Conservation (phyloP, 2,113 vertebrate species). For the Hippocampus barbouri region DNA sequence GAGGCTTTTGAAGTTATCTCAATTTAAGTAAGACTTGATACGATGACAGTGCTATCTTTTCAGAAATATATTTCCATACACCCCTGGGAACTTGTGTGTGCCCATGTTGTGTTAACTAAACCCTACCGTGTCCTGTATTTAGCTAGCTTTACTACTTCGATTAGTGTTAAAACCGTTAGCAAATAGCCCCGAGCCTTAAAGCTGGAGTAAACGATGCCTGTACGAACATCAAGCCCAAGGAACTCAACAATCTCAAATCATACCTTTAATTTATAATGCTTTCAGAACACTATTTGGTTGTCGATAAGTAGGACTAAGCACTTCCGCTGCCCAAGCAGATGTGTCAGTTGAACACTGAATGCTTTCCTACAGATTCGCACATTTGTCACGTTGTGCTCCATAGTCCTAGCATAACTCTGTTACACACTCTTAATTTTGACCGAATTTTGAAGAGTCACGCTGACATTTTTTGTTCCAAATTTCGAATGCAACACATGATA, state of each 20-base stretch:
- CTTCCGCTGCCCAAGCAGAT: neutral
- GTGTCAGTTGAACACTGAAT: neutral
- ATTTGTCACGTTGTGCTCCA: neutral
- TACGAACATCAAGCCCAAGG: neutral
- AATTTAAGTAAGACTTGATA: neutral
- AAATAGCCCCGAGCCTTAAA: neutral
- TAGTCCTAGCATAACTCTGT: neutral
- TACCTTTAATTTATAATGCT: neutral
- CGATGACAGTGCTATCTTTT: neutral
- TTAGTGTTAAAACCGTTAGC: neutral
- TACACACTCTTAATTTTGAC: neutral
- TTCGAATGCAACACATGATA: neutral
- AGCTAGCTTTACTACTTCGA: neutral
- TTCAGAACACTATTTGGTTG: neutral
- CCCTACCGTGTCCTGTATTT: too few species aligned
- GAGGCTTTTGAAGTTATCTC: slow-evolving; percentile 8
- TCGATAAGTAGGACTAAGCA: neutral
- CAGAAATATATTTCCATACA: neutral
- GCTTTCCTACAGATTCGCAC: neutral
- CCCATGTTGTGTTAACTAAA: neutral
- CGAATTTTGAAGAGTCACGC: neutral
- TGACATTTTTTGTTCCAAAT: neutral
- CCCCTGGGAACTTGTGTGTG: too few species aligned
- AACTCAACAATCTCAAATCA: neutral
- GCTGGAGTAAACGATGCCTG: neutral